Conservation (phyloP, 2,888 invertebrate species). For the Acrobasis consociella region DNA sequence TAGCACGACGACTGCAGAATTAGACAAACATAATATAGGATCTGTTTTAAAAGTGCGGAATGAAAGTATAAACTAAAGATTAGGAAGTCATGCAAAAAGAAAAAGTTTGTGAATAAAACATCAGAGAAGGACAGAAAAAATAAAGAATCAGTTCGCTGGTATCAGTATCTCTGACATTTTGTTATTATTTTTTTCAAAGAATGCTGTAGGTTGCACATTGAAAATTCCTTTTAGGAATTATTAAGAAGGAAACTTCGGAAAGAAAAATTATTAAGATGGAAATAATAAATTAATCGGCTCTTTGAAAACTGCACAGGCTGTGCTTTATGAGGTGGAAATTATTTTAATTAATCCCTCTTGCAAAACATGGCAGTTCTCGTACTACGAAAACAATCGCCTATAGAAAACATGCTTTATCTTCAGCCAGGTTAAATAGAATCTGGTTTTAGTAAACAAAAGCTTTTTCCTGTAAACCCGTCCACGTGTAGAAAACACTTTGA, state of each 20-base stretch:
- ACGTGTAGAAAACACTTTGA: too few species aligned
- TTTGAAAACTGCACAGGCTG: conserved; percentile 42
- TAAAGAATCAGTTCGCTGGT: not conserved
- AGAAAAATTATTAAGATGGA: conserved; percentile 32
- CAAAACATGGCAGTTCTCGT: conserved; percentile 29
- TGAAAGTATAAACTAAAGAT: too few species aligned
- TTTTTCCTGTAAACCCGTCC: too few species aligned
- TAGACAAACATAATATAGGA: too few species aligned
- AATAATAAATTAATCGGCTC: conserved; percentile 39
- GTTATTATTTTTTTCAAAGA: not conserved
- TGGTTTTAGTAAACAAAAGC: conserved; percentile 6
- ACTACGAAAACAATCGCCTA: conserved; percentile 30
- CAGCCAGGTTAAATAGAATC: not conserved
- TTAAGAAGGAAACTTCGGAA: conserved; percentile 32
- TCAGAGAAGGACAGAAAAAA: not conserved
- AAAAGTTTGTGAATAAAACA: not conserved
- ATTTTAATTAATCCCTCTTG: conserved; percentile 47
- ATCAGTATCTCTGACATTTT: not conserved
- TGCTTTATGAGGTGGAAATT: conserved; percentile 41
- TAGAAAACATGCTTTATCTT: conserved; percentile 19
- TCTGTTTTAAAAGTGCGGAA: too few species aligned
- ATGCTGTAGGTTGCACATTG: not conserved
- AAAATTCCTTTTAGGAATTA: conserved; percentile 24
- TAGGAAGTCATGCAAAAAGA: not conserved
- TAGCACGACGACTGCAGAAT: too few species aligned